Evolutionary conservation across 2,113 vertebrate species (phyloP).

Genomic region (Sinocyclocheilus anshuiensis): DNA sequence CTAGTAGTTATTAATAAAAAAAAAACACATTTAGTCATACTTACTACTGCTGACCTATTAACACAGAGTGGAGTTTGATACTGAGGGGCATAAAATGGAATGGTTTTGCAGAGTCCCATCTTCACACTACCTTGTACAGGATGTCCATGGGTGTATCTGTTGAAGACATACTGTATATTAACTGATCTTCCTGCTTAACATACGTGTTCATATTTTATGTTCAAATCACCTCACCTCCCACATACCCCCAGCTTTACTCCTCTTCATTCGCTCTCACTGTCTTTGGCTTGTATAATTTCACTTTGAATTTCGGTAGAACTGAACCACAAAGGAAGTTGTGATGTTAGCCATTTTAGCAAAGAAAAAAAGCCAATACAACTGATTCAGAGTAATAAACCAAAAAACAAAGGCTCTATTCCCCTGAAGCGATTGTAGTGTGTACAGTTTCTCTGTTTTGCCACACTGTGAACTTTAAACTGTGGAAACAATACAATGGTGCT

Average conservation of each 20-base stretch:
- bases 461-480: too few relatives aligned
- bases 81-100: neutral
- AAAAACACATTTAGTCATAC: neutral
- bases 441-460: too few relatives aligned
- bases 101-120: constrained; percentile 43
- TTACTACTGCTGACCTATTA: neutral
- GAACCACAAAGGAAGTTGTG: neutral
- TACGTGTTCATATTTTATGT: neutral
- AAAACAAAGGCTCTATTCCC: too few relatives aligned
- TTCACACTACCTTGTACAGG: constrained; percentile 64
- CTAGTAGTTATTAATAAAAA: too few relatives aligned
- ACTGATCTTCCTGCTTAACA: neutral
- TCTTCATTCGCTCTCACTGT: constrained; percentile 55
- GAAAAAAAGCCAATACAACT: too few relatives aligned
- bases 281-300: constrained; percentile 46
- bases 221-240: constrained; percentile 62
- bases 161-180: constrained; percentile 2
- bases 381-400: too few relatives aligned
- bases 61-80: neutral
- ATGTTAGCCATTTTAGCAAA: too few relatives aligned
- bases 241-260: constrained; percentile 60
- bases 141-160: constrained; percentile 73
- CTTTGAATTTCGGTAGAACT: constrained; percentile 74
- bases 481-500: too few relatives aligned
- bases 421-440: too few relatives aligned